Conservation (phyloP, 2,113 vertebrate genomes). For the Chaetops frenatus region DNA sequence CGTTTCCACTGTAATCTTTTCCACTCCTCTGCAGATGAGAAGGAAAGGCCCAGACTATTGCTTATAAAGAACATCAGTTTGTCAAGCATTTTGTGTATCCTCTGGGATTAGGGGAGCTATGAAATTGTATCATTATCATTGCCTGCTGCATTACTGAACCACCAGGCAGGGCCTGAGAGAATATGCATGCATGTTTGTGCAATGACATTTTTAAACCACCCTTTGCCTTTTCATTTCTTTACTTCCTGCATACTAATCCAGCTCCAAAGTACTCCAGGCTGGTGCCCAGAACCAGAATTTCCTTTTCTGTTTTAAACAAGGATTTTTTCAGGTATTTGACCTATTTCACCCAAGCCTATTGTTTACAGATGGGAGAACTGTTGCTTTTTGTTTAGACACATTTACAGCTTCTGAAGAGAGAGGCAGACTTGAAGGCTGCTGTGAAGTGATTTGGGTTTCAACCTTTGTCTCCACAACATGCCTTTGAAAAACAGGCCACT, state of each 20-base stretch:
- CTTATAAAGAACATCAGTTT: constrained; percentile 32
- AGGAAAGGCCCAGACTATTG: neutral
- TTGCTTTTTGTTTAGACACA: constrained; percentile 10
- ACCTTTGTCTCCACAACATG: constrained; percentile 22
- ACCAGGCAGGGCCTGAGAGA: constrained; percentile 20
- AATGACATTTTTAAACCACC: constrained; percentile 49
- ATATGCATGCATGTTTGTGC: constrained; percentile 35
- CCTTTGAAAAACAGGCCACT: constrained; percentile 19
- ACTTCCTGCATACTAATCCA: constrained; percentile 35
- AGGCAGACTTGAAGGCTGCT: constrained; percentile 20
- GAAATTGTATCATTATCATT: constrained; percentile 55
- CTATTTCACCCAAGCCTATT: neutral
- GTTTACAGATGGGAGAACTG: neutral
- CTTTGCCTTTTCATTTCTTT: constrained; percentile 23
- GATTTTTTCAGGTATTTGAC: neutral
- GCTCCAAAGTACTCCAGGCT: neutral
- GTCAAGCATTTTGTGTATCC: constrained; percentile 38
- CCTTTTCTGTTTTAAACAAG: neutral
- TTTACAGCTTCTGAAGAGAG: constrained; percentile 5
- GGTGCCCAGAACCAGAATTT: neutral
- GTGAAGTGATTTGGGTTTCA: constrained; percentile 27
- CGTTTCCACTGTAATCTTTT: neutral
- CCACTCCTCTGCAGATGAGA: neutral
- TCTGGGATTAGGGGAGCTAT: constrained; percentile 43
- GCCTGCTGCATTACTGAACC: constrained; percentile 43